These are phyloP conservation scores for Mechanitis mazaeus DNA, from an alignment of 2,888 invertebrate genomes.

Conservation along the genomic window DNA sequence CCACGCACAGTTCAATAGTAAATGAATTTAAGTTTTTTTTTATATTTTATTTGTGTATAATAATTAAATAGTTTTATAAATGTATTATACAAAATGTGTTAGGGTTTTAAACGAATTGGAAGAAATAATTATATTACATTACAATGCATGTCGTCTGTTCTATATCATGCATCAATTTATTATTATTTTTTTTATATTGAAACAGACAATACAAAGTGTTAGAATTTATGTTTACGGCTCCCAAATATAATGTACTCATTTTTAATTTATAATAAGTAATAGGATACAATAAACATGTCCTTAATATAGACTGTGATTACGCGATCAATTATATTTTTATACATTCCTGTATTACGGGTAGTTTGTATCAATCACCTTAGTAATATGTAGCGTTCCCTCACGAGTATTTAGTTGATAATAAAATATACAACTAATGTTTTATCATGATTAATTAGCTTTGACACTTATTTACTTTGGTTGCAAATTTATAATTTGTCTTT, in stretches of 20 bases:
- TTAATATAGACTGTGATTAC: constrained; percentile 53
- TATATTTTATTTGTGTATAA: neutral
- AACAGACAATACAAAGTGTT: too few relatives aligned
- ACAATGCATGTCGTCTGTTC: too few relatives aligned
- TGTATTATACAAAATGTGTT: too few relatives aligned
- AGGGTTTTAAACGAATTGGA: too few relatives aligned
- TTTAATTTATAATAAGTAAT: constrained; percentile 24
- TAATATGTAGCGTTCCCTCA: neutral
- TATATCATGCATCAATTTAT: constrained; percentile 8
- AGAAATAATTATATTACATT: too few relatives aligned
- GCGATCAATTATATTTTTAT: constrained; percentile 67
- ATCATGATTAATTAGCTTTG: too few relatives aligned
- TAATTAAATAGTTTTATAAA: too few relatives aligned
- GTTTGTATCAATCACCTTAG: constrained; percentile 23
- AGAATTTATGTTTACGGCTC: too few relatives aligned
- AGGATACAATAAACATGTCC: constrained; percentile 14
- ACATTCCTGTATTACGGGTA: constrained; percentile 74
- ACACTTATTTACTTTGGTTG: too few relatives aligned
- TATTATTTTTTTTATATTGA: neutral
- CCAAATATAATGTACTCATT: neutral
- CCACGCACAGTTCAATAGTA: constrained; percentile 24
- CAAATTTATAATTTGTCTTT: too few relatives aligned
- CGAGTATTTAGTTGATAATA: too few relatives aligned
- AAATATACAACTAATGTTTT: too few relatives aligned
- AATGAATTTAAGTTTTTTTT: neutral